A percentile compares a stretch with the other conserved stretches of the same genome.
Conservation (phyloP, 1,140 invertebrate species). For the Zaprionus ornatus region DNA sequence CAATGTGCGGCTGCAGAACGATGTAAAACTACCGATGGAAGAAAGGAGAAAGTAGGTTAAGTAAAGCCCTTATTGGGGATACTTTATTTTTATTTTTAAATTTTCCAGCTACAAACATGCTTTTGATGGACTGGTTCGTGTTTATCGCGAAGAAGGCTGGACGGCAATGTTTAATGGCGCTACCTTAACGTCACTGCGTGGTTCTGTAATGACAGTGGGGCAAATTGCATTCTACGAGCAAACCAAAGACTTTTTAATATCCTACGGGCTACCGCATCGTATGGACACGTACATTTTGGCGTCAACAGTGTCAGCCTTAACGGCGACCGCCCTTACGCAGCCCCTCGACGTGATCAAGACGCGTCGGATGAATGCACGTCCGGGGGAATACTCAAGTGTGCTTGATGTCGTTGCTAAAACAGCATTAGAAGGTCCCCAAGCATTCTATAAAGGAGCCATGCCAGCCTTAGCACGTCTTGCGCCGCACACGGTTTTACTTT, state of each 20-base stretch:
- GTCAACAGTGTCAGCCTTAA: slow-evolving; percentile 86
- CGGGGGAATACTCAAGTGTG: slow-evolving; percentile 93
- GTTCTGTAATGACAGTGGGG: slow-evolving; percentile 97
- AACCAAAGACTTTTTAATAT: slow-evolving; percentile 54
- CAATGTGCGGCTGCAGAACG: slow-evolving; percentile 67
- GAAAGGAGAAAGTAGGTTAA: slow-evolving; percentile 88
- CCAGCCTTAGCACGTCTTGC: slow-evolving; percentile 97
- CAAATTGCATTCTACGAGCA: slow-evolving; percentile 98
- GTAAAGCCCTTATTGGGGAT: slow-evolving; percentile 85
- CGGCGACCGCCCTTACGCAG: slow-evolving; percentile 97
- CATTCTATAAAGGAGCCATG: slow-evolving; percentile 98
- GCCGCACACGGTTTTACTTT: slow-evolving; percentile 98
- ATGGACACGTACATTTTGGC: slow-evolving; percentile 83
- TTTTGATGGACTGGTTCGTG: slow-evolving; percentile 94
- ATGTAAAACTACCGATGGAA: slow-evolving; percentile 49
- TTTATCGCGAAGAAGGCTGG: slow-evolving; percentile 93
- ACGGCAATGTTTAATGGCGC: slow-evolving; percentile 93
- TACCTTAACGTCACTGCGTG: slow-evolving; percentile 94
- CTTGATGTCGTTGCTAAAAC: slow-evolving; percentile 91
- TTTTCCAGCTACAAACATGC: slow-evolving; percentile 97
- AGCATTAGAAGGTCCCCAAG: slow-evolving; percentile 93
- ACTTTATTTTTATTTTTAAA: slow-evolving; percentile 85
- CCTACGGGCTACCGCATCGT: slow-evolving; percentile 20
- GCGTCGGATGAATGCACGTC: slow-evolving; percentile 97
- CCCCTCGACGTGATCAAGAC: slow-evolving; percentile 99